phyloP scores from a whole-genome alignment of 2,888 invertebrate genomes.

The Cyclophora punctaria region DNA sequence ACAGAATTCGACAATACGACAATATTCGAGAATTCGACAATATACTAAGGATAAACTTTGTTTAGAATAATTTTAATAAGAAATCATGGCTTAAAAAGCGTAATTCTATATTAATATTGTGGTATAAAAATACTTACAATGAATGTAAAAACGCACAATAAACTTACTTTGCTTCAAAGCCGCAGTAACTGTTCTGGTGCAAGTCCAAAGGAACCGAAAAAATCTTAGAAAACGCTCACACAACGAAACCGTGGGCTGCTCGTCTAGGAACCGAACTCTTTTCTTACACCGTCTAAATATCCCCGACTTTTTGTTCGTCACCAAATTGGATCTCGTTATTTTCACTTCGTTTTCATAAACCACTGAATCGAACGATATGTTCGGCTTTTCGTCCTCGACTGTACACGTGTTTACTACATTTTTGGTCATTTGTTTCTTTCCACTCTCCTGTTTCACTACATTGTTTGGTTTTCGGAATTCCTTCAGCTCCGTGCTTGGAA shows the following conservation, averaged over 20 bases:
- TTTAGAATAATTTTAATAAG: too few species aligned
- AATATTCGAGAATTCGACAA: too few species aligned
- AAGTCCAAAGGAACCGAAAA: constrained; percentile 51
- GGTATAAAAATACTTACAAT: too few species aligned
- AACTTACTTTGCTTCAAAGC: constrained; percentile 43
- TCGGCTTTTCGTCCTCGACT: constrained; percentile 22
- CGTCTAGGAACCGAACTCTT: constrained; percentile 57
- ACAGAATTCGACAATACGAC: too few species aligned
- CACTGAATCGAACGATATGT: constrained; percentile 20
- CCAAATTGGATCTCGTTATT: constrained; percentile 49
- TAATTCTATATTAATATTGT: too few species aligned
- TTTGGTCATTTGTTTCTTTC: constrained; percentile 33
- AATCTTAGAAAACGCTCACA: constrained; percentile 45
- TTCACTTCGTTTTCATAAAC: constrained; percentile 41
- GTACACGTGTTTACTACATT: constrained; percentile 35
- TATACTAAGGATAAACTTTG: too few species aligned
- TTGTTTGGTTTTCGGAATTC: constrained; percentile 24
- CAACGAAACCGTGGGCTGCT: constrained; percentile 35
- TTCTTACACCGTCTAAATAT: constrained; percentile 46
- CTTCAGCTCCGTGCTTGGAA: constrained; percentile 44
- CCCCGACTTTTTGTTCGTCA: constrained; percentile 39
- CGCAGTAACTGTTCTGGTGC: constrained; percentile 42
- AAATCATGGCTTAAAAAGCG: too few species aligned
- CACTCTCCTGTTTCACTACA: constrained; percentile 31
- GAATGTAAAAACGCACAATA: neutral